These are phyloP conservation scores for Castor canadensis DNA, from an alignment of 2,113 vertebrate species.

Conservation along the genomic window DNA sequence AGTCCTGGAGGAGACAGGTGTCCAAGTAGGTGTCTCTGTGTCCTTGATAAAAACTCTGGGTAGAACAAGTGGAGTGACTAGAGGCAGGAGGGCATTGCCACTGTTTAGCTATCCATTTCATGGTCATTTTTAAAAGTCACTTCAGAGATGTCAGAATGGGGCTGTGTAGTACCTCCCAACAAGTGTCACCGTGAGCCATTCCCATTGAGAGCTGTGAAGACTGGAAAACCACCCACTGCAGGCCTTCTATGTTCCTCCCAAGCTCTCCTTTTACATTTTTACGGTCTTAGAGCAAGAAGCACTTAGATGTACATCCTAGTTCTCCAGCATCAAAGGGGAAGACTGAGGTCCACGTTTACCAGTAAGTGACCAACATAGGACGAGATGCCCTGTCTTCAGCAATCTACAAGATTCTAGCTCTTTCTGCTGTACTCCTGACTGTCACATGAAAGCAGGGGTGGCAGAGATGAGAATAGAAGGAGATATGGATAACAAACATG, in stretches of 20 bases:
- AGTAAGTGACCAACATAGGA: background rate
- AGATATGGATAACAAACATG: background rate
- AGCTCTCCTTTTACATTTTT: background rate
- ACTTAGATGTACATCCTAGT: background rate
- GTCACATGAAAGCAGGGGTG: background rate
- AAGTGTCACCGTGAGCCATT: background rate
- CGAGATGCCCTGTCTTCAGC: fast-evolving
- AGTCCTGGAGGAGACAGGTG: background rate
- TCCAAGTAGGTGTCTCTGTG: fast-evolving
- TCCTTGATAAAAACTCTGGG: background rate
- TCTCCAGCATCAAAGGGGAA: background rate
- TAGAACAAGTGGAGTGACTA: fast-evolving
- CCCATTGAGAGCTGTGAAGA: background rate
- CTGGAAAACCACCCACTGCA: fast-evolving
- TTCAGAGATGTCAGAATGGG: background rate
- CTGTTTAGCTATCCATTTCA: background rate
- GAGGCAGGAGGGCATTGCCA: no score
- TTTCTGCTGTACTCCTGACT: background rate
- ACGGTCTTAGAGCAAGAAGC: background rate
- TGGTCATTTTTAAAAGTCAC: background rate
- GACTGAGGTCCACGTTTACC: background rate
- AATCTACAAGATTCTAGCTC: background rate
- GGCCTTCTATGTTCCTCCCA: background rate
- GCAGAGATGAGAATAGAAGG: background rate
- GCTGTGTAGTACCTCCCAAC: background rate